These are phyloP conservation scores for Drosophila truncata DNA, from an alignment of 1,140 invertebrate genomes.

Conservation along the genomic window DNA sequence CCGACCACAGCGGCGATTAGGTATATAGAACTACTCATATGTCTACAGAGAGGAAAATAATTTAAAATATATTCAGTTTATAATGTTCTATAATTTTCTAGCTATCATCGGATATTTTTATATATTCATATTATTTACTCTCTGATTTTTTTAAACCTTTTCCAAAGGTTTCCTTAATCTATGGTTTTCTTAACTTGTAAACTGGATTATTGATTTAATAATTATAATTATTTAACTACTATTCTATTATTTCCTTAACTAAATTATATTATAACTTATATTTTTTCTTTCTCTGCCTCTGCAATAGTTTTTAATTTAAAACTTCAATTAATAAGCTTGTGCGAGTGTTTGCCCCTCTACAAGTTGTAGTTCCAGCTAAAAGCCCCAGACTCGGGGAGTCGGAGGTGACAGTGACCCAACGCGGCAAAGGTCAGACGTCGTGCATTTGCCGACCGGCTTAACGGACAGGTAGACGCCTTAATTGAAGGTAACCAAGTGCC, in stretches of 20 bases:
- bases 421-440: constrained; percentile 65
- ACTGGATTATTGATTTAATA: too few species aligned
- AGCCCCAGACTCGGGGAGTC: constrained; percentile 6
- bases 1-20: constrained; percentile 49
- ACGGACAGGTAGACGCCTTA: constrained; percentile 68
- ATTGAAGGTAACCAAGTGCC: constrained; percentile 36
- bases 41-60: constrained; percentile 12
- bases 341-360: constrained; percentile 7
- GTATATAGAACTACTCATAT: constrained; percentile 14
- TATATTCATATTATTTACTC: neutral
- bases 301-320: neutral
- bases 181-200: too few species aligned
- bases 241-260: too few species aligned
- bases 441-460: constrained; percentile 64
- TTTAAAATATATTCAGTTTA: neutral
- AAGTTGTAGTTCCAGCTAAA: constrained; percentile 26
- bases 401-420: constrained; percentile 64
- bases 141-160: too few species aligned
- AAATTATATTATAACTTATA: neutral
- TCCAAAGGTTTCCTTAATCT: neutral
- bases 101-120: neutral
- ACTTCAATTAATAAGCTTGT: constrained; percentile 19
- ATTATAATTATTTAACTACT: too few species aligned
- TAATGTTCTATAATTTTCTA: neutral
- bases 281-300: neutral